Percentiles rank a stretch among this genome's conserved stretches.
phyloP scores from a whole-genome alignment of 2,797 vertebrate genomes.

The Cephalopachus bancanus region DNA sequence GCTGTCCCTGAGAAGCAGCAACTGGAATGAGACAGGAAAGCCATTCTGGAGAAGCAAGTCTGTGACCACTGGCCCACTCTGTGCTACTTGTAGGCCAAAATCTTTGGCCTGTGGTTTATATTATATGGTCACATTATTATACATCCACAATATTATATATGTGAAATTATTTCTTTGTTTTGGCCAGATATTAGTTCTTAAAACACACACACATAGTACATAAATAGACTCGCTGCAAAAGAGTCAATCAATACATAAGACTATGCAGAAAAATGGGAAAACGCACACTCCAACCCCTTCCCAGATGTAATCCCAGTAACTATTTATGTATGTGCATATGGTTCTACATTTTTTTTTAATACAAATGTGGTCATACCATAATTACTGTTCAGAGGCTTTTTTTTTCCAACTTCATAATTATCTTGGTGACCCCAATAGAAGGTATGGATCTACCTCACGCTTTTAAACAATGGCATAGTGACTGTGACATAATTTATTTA shows the following conservation, averaged over 20 bases:
- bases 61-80: neutral
- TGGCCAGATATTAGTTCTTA: neutral
- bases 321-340: neutral
- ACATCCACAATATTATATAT: neutral
- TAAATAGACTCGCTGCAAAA: neutral
- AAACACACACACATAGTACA: neutral
- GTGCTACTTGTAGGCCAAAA: neutral
- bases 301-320: neutral
- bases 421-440: neutral
- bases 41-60: neutral
- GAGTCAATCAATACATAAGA: neutral
- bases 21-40: neutral
- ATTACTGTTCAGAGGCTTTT: neutral
- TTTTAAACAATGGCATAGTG: neutral
- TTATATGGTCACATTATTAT: neutral
- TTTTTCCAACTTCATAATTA: neutral
- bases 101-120: neutral
- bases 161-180: constrained; percentile 14
- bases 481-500: neutral
- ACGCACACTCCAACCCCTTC: neutral
- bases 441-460: neutral
- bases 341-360: constrained; percentile 6
- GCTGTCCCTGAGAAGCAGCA: neutral
- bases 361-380: neutral
- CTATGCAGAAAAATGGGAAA: constrained; percentile 5